Evolutionary conservation across 2,888 invertebrate genomes (phyloP).

Genomic region (Cantharis rufa): DNA sequence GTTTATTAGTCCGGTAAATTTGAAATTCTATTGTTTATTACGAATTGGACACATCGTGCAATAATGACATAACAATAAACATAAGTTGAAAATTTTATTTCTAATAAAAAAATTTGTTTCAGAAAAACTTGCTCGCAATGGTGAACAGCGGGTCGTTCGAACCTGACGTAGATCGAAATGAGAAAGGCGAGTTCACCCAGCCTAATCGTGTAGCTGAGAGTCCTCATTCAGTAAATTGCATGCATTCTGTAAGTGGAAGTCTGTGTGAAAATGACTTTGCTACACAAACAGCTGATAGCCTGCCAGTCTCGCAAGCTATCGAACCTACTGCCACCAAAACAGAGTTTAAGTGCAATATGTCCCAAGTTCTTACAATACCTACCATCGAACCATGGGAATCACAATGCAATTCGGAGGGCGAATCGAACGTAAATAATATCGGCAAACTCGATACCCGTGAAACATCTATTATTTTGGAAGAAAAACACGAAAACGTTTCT

Average conservation of each 20-base stretch:
- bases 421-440: not conserved
- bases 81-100: not conserved
- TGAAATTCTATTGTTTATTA: not conserved
- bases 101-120: slow-evolving; percentile 11
- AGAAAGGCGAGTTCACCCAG: slow-evolving; percentile 42
- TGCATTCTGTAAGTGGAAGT: slow-evolving; percentile 38
- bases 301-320: slow-evolving; percentile 39
- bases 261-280: slow-evolving; percentile 41
- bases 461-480: not conserved
- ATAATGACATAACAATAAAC: no score
- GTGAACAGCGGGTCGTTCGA: slow-evolving; percentile 52
- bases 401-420: slow-evolving; percentile 2
- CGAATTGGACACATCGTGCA: not conserved
- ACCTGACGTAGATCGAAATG: slow-evolving; percentile 46
- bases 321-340: slow-evolving; percentile 43
- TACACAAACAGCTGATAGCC: slow-evolving; percentile 39
- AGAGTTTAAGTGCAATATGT: slow-evolving; percentile 38
- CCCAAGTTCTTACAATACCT: slow-evolving; percentile 8
- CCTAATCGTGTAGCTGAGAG: slow-evolving; percentile 36
- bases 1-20: not conserved
- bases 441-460: not conserved
- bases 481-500: slow-evolving; percentile 4
- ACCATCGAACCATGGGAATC: not conserved
- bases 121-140: slow-evolving; percentile 38
- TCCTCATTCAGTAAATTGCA: slow-evolving; percentile 39